Percentiles rank a stretch among this genome's conserved stretches.
Conservation (phyloP, 1,140 invertebrate genomes). For the Mycetomoellerius zeteki region DNA sequence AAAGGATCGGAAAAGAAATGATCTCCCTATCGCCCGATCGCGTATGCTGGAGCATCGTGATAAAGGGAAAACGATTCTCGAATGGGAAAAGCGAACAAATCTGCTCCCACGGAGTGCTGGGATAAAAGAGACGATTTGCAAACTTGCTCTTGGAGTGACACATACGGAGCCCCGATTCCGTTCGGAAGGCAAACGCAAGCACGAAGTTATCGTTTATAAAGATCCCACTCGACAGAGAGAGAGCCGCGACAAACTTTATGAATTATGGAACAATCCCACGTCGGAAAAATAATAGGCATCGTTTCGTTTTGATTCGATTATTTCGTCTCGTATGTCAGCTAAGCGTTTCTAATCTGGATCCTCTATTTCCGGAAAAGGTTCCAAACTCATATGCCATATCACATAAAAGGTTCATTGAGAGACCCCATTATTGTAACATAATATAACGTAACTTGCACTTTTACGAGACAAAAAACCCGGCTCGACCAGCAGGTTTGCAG, state of each 20-base stretch:
- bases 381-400: background rate
- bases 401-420: background rate
- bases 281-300: constrained; percentile 46
- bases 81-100: constrained; percentile 70
- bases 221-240: constrained; percentile 23
- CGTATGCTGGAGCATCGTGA: constrained; percentile 56
- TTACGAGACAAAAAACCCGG: background rate
- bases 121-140: constrained; percentile 76
- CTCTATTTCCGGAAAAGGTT: background rate
- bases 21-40: constrained; percentile 71
- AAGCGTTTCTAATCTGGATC: constrained; percentile 36
- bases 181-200: constrained; percentile 64
- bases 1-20: constrained; percentile 62
- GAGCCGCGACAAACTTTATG: constrained; percentile 50
- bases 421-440: background rate
- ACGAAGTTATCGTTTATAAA: constrained; percentile 66
- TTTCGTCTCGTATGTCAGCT: background rate
- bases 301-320: constrained; percentile 33
- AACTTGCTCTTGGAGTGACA: constrained; percentile 62
- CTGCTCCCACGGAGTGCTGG: constrained; percentile 65
- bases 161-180: constrained; percentile 33
- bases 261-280: constrained; percentile 62
- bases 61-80: constrained; percentile 40
- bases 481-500: no score
- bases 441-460: background rate